phyloP scores from a whole-genome alignment of 1,140 invertebrate species.

The Papilio xuthus region DNA sequence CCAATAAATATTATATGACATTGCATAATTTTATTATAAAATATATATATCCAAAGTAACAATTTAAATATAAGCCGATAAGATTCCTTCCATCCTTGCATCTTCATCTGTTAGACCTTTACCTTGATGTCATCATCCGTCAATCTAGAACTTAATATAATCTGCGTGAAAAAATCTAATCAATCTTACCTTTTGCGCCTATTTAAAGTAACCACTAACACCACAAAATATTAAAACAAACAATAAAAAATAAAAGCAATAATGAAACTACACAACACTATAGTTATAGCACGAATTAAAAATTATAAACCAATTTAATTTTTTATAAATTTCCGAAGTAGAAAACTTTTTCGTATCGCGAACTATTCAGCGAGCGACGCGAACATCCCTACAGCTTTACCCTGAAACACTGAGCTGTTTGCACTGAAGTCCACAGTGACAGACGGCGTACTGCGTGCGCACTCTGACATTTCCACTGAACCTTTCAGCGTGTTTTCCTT shows the following conservation, averaged over 20 bases:
- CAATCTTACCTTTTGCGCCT: not conserved
- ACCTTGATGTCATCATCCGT: no score
- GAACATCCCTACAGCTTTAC: not conserved
- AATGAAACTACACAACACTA: constrained; percentile 1
- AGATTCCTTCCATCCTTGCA: no score
- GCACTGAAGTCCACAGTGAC: not conserved
- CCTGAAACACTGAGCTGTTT: not conserved
- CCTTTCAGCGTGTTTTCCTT: constrained; percentile 12
- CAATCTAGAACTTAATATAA: not conserved
- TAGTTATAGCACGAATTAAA: not conserved
- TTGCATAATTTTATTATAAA: no score
- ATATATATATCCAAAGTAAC: no score
- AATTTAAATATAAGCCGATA: no score
- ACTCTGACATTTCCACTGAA: not conserved
- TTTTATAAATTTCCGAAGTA: not conserved
- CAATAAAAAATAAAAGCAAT: not conserved
- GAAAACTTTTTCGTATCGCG: constrained; percentile 3
- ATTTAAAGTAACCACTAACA: not conserved
- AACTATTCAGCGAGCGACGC: constrained; percentile 6
- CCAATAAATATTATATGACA: no score
- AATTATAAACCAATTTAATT: not conserved
- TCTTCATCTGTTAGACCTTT: no score
- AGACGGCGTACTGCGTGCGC: not conserved
- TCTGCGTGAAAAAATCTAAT: not conserved
- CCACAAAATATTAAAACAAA: not conserved